These are phyloP conservation scores for Eueides isabella DNA, from an alignment of 1,140 invertebrate species.

Conservation along the genomic window DNA sequence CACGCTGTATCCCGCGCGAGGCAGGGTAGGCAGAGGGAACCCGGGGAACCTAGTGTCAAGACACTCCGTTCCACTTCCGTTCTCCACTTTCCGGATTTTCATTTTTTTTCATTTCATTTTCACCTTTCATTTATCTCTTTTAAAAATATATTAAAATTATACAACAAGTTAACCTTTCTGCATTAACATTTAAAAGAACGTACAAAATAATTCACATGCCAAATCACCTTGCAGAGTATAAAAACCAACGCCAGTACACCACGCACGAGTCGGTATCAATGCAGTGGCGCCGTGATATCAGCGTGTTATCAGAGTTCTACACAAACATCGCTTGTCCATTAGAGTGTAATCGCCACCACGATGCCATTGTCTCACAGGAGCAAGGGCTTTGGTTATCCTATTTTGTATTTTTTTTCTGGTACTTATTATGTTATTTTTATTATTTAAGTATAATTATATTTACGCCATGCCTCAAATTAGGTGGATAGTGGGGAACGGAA, in stretches of 20 bases:
- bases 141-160: too few species aligned
- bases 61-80: too few species aligned
- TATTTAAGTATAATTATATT: not conserved
- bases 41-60: too few species aligned
- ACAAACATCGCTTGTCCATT: slow-evolving; percentile 80
- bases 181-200: too few species aligned
- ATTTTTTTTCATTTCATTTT: too few species aligned
- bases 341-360: slow-evolving; percentile 75
- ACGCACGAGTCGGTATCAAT: slow-evolving; percentile 42
- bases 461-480: too few species aligned
- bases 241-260: slow-evolving; percentile 11
- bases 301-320: slow-evolving; percentile 67
- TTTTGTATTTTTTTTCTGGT: slow-evolving; percentile 22
- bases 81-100: too few species aligned
- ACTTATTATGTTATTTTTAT: not conserved
- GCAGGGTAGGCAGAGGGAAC: too few species aligned
- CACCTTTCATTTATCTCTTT: too few species aligned
- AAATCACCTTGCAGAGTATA: not conserved
- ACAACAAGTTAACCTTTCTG: too few species aligned
- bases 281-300: slow-evolving; percentile 73
- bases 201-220: not conserved
- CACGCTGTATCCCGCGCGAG: too few species aligned
- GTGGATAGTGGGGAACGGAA: too few species aligned
- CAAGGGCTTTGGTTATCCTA: slow-evolving; percentile 50
- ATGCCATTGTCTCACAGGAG: slow-evolving; percentile 62